Evolutionary conservation across 2,797 vertebrate species (phyloP).

Genomic region (Momotus momota): DNA sequence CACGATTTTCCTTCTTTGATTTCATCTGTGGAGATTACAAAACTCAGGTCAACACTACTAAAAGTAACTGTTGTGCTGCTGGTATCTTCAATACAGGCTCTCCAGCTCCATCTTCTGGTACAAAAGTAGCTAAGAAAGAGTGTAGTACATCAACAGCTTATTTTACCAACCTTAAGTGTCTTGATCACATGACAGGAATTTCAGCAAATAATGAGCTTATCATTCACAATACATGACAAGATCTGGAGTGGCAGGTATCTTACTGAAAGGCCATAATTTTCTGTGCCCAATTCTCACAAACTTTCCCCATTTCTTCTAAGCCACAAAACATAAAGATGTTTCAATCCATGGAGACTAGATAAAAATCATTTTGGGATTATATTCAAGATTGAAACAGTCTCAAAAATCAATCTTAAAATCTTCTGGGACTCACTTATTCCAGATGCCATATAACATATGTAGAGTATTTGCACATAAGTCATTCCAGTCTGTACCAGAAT

Average conservation of each 20-base stretch:
- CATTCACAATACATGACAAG: not conserved
- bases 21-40: not conserved
- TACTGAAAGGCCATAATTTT: not conserved
- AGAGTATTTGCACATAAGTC: not conserved
- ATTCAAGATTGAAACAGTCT: not conserved
- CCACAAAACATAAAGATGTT: not conserved
- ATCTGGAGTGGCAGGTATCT: not conserved
- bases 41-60: not conserved
- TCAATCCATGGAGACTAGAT: not conserved
- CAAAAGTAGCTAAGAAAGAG: not conserved
- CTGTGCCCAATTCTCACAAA: not conserved
- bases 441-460: not conserved
- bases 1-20: not conserved
- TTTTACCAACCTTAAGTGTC: not conserved
- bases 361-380: not conserved
- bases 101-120: conserved; percentile 65
- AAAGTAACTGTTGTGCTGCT: not conserved
- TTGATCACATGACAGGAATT: not conserved
- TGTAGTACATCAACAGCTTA: not conserved
- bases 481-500: not conserved
- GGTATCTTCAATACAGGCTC: not conserved
- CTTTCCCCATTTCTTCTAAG: not conserved
- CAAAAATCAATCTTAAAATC: not conserved
- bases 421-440: not conserved
- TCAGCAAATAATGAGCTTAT: not conserved